phyloP scores from a whole-genome alignment of 2,888 invertebrate genomes.

The Drosophila niveifrons region DNA sequence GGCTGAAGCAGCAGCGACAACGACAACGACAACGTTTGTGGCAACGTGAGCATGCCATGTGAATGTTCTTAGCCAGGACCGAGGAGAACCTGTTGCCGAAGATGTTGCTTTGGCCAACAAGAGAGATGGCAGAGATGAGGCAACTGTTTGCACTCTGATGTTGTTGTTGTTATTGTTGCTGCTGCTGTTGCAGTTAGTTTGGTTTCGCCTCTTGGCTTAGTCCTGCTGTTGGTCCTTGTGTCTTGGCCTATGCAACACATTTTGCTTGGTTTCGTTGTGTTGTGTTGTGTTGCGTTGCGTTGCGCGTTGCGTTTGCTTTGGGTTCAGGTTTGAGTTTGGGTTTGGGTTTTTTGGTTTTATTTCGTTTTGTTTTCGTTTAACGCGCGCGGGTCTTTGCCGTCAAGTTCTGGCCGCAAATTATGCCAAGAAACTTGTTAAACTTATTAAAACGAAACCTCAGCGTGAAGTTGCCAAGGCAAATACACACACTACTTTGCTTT shows the following conservation, averaged over 20 bases:
- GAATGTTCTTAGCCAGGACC: conserved; percentile 22
- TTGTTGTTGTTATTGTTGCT: background rate
- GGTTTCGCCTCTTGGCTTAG: conserved; percentile 5
- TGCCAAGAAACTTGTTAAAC: conserved; percentile 81
- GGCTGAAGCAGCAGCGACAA: background rate
- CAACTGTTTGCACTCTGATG: conserved; percentile 21
- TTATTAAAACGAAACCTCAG: conserved; percentile 81
- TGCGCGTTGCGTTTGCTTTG: background rate
- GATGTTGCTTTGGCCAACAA: conserved; percentile 13
- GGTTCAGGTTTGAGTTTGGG: no score
- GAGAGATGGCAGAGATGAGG: no score
- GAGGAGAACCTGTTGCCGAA: conserved; percentile 46
- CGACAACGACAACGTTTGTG: conserved; percentile 23
- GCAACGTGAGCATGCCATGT: conserved; percentile 44
- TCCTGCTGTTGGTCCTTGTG: conserved; percentile 8
- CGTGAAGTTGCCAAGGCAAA: conserved; percentile 72
- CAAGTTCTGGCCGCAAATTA: conserved; percentile 71
- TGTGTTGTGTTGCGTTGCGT: no score
- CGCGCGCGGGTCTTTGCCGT: conserved; percentile 47
- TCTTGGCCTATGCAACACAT: conserved; percentile 45
- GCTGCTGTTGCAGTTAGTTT: conserved; percentile 26
- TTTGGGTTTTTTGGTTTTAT: background rate
- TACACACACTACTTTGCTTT: conserved; percentile 35
- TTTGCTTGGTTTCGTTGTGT: conserved; percentile 21
- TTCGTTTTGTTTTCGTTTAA: conserved; percentile 24